These are phyloP conservation scores for Neosalanx taihuensis DNA, from an alignment of 2,797 vertebrate genomes.

Conservation along the genomic window DNA sequence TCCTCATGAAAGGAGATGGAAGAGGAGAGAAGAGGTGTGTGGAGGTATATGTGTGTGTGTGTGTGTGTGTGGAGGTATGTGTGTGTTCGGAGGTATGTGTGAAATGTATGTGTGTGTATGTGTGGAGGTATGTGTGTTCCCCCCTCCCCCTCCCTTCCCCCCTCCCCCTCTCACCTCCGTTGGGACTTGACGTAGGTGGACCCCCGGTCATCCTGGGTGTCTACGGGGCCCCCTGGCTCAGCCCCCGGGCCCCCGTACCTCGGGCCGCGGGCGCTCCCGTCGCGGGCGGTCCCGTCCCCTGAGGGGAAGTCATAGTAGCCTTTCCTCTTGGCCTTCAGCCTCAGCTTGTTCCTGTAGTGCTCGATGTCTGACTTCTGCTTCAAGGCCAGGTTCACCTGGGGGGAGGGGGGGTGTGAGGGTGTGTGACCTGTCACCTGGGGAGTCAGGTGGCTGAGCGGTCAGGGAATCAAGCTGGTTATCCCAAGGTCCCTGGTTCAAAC, in stretches of 20 bases:
- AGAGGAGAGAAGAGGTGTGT: too few relatives aligned
- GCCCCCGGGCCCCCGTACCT: conserved; percentile 72
- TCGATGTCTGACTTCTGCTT: conserved; percentile 99
- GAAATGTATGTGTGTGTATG: too few relatives aligned
- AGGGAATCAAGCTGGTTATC: too few relatives aligned
- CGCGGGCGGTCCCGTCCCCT: conserved; percentile 66
- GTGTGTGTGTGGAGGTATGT: too few relatives aligned
- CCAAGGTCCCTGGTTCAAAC: too few relatives aligned
- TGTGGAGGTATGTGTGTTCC: background rate
- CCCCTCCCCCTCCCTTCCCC: too few relatives aligned
- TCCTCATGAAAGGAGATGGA: background rate
- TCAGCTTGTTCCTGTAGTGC: conserved; percentile 96
- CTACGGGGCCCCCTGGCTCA: conserved; percentile 80
- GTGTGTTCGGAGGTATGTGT: too few relatives aligned
- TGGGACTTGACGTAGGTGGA: conserved; percentile 88
- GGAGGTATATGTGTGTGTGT: too few relatives aligned
- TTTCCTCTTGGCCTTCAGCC: conserved; percentile 95
- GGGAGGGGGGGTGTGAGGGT: background rate
- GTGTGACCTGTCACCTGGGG: background rate
- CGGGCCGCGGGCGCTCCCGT: conserved; percentile 67
- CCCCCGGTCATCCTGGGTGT: conserved; percentile 83
- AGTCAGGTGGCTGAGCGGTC: too few relatives aligned
- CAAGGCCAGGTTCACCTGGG: conserved; percentile 90
- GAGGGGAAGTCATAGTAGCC: conserved; percentile 95
- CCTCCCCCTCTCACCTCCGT: conserved; percentile 77